Evolutionary conservation across 2,113 vertebrate genomes (phyloP).

Genomic region (Mus musculus): DNA sequence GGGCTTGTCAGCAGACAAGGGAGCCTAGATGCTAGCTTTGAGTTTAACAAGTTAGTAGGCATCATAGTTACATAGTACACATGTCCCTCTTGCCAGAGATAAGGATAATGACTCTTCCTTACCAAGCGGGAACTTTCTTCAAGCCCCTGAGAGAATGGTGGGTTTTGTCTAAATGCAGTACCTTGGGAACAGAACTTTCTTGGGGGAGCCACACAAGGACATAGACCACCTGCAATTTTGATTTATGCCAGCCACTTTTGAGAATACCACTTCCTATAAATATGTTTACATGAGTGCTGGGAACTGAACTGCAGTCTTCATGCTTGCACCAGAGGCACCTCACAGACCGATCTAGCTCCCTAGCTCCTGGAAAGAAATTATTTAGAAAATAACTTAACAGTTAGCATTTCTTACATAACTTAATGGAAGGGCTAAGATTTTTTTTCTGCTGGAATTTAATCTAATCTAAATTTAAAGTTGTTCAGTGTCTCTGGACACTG

Average conservation of each 20-base stretch:
- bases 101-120: not conserved
- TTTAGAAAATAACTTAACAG: not conserved
- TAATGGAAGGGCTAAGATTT: too few species aligned
- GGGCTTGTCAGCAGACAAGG: not conserved
- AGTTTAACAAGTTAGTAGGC: not conserved
- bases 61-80: not conserved
- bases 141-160: not conserved
- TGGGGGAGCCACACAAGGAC: not conserved
- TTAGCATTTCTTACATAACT: not conserved
- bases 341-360: not conserved
- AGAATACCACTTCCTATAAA: not conserved
- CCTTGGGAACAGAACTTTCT: not conserved
- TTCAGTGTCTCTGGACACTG: too few species aligned
- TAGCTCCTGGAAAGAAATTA: not conserved
- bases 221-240: not conserved
- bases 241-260: not conserved
- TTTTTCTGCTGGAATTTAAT: slow-evolving; percentile 34
- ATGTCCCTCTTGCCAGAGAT: not conserved
- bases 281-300: not conserved
- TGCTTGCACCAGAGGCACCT: not conserved
- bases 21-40: not conserved
- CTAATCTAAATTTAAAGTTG: not conserved
- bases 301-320: not conserved
- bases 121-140: not conserved
- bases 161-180: not conserved